These are phyloP conservation scores for Nineta flava DNA, from an alignment of 2,888 invertebrate species.

Conservation along the genomic window DNA sequence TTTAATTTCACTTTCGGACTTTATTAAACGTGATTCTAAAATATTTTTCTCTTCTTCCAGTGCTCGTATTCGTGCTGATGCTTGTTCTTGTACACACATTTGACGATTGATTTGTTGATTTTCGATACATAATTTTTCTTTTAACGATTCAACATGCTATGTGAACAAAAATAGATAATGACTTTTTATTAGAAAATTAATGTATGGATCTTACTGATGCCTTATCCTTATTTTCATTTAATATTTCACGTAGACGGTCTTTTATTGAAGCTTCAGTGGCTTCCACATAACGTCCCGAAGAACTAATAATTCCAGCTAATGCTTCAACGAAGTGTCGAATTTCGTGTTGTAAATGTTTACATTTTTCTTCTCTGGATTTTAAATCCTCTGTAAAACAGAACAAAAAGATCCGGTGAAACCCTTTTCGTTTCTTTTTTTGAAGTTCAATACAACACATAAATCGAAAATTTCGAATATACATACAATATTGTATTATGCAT, in stretches of 20 bases:
- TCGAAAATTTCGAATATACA: no score
- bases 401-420: no score
- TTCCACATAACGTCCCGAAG: constrained; percentile 57
- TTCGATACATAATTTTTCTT: constrained; percentile 57
- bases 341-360: constrained; percentile 47
- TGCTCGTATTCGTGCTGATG: constrained; percentile 42
- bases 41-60: constrained; percentile 63
- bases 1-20: constrained; percentile 63
- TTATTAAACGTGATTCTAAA: constrained; percentile 58
- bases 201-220: constrained; percentile 37
- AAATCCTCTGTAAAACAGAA: constrained; percentile 40
- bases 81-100: constrained; percentile 48
- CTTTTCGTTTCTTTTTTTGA: no score
- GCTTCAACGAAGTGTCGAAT: constrained; percentile 54
- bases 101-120: constrained; percentile 55
- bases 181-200: background rate
- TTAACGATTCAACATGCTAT: constrained; percentile 59
- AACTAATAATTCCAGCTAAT: constrained; percentile 50
- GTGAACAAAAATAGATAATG: constrained; percentile 10
- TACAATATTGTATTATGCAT: no score
- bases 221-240: constrained; percentile 64
- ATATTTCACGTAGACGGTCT: constrained; percentile 59
- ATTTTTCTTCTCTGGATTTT: constrained; percentile 51
- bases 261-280: constrained; percentile 64
- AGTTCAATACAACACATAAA: no score